Base-by-base conservation (phyloP, 2,113 vertebrate species). In the Casuarius casuarius region DNA sequence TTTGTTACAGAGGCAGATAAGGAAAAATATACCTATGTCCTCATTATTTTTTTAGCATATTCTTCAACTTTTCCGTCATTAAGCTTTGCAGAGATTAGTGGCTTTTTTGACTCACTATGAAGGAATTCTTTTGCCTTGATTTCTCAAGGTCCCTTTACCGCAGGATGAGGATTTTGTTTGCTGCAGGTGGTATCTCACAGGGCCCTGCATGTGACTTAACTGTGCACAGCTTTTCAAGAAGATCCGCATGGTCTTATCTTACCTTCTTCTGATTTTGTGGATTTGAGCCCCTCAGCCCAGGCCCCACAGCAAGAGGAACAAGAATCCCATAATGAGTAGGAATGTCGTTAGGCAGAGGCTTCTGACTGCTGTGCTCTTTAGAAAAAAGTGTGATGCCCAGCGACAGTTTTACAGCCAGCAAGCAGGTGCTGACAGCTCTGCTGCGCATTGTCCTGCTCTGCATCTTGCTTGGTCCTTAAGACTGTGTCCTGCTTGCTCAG, bases 31-130 rank as follows among this genome's bases (percentile, higher is more conserved):
- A 66, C 9, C 10, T 20, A 63, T 42, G 19, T 51, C 25, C 4
- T 15, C 51, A n/a, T 6, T 46, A 51, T 77, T 62, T 81, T 49
- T 38, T 81, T 67, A 42, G 10, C 7, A 26, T 75, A 21, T 59
- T 78, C 49, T 17, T 94, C 49, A 56, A 7, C 20, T 72, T 76
- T 42, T 79, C 12, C 25, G 75, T 4, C 35, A 49, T 58, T 67
- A 46, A 29, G 5, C 62, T 87, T 52, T 75, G 71, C 13, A 28
- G 38, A 82, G 33, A 40, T 31, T 18, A 87, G 3, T 44, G 80
- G 18, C 8, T 70, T 52, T 74, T 86, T 54, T 70, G 61, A 14
- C 26, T 90, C 5, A 49, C 12, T 11, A 10, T 0, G 0, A 31
- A 26, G 46, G 26, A 92, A 18, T 2, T 40, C 9, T 66, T 73